phyloP scores from a whole-genome alignment of 2,113 vertebrate species.

The Seriola dumerili region DNA sequence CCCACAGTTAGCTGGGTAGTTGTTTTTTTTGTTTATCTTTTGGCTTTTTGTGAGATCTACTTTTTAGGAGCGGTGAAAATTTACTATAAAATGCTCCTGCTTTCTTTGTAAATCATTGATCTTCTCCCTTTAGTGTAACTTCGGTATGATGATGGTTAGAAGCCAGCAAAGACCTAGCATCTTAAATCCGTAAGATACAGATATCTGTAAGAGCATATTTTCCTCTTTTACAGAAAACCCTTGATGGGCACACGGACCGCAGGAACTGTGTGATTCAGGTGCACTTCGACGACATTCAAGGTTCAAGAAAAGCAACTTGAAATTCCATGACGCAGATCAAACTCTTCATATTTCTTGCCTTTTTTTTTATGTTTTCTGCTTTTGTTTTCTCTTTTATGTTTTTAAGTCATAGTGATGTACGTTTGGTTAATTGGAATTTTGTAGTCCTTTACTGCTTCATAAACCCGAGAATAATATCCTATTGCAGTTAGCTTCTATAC shows the following conservation, averaged over 20 bases:
- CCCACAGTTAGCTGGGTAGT: neutral
- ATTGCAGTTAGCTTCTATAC: neutral
- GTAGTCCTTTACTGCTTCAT: neutral
- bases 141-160: neutral
- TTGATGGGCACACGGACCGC: constrained; percentile 31
- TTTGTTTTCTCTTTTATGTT: neutral
- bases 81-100: too few species aligned
- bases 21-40: too few species aligned
- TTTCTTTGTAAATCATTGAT: too few species aligned
- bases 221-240: constrained; percentile 65
- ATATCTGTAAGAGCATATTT: neutral
- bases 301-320: neutral
- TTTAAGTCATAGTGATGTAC: neutral
- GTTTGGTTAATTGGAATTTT: too few species aligned
- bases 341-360: neutral
- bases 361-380: neutral
- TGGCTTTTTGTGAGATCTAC: too few species aligned
- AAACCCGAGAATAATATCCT: neutral
- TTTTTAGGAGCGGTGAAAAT: too few species aligned
- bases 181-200: neutral
- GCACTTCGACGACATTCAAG: neutral
- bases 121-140: too few species aligned
- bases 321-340: neutral
- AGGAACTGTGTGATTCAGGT: neutral
- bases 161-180: neutral